A percentile compares a stretch with the other conserved stretches of the same genome.
Conservation (phyloP, 2,113 vertebrate genomes). For the Carassius carassius region DNA sequence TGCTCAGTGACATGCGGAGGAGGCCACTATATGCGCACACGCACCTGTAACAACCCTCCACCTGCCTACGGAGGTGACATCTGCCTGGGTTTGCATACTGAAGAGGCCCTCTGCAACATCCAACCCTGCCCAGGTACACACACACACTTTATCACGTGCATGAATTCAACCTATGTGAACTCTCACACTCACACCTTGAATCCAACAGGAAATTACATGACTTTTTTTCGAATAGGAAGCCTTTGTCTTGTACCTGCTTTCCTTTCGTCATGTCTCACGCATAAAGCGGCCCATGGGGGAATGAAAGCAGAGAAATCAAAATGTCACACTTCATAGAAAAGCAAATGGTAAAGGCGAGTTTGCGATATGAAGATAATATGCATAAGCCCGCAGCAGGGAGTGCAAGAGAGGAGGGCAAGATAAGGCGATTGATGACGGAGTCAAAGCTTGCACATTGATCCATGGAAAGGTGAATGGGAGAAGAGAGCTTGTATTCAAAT, state of each 20-base stretch:
- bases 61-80: slow-evolving; percentile 94
- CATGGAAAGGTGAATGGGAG: slow-evolving; percentile 33
- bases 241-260: slow-evolving; percentile 22
- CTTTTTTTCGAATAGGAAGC: not conserved
- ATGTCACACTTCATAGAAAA: slow-evolving; percentile 44
- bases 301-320: slow-evolving; percentile 38
- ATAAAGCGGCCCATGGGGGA: not conserved
- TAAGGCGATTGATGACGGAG: slow-evolving; percentile 35
- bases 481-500: slow-evolving; percentile 52
- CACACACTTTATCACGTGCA: slow-evolving; percentile 15
- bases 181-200: slow-evolving; percentile 12
- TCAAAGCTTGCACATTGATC: slow-evolving; percentile 40
- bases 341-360: slow-evolving; percentile 32
- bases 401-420: not conserved
- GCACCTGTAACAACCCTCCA: slow-evolving; percentile 89
- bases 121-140: slow-evolving; percentile 87
- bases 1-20: slow-evolving; percentile 95
- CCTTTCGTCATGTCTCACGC: not conserved
- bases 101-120: slow-evolving; percentile 94
- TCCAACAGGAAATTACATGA: not conserved
- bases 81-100: slow-evolving; percentile 95
- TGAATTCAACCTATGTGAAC: slow-evolving; percentile 18
- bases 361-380: slow-evolving; percentile 30
- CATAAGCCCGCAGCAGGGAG: not conserved
- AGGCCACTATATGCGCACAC: slow-evolving; percentile 93